Evolutionary conservation across 2,888 invertebrate genomes (phyloP).

Genomic region (Argyresthia goedartella): DNA sequence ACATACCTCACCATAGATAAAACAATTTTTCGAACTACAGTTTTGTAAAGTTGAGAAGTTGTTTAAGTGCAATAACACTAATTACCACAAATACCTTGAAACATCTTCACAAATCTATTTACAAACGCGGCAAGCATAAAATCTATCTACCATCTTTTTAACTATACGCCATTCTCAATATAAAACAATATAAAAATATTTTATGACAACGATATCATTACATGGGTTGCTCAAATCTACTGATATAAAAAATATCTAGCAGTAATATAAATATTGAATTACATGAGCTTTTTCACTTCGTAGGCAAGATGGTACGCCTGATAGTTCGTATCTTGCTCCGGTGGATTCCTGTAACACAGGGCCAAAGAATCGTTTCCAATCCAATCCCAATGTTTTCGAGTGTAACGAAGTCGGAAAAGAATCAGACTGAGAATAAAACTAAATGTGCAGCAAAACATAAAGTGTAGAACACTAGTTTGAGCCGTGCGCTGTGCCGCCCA

Average conservation of each 20-base stretch:
- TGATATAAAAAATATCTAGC: conserved; percentile 45
- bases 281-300: conserved; percentile 99
- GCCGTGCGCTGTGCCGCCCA: conserved; percentile 1
- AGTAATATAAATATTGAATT: conserved; percentile 65
- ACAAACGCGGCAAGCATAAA: no score
- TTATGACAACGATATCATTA: conserved; percentile 10
- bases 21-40: no score
- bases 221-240: conserved; percentile 36
- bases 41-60: no score
- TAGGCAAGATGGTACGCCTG: conserved; percentile 99
- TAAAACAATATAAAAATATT: conserved; percentile 1
- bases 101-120: no score
- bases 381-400: conserved; percentile 16
- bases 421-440: not conserved
- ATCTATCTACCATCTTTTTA: no score
- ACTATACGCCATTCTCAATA: not conserved
- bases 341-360: conserved; percentile 88
- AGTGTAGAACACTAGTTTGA: conserved; percentile 2
- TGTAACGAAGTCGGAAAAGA: not conserved
- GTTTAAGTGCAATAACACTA: no score
- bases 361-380: conserved; percentile 67
- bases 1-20: no score
- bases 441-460: conserved; percentile 3
- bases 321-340: conserved; percentile 92
- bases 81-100: no score